Conservation (phyloP, 1,140 invertebrate genomes). For the Chionoecetes opilio region DNA sequence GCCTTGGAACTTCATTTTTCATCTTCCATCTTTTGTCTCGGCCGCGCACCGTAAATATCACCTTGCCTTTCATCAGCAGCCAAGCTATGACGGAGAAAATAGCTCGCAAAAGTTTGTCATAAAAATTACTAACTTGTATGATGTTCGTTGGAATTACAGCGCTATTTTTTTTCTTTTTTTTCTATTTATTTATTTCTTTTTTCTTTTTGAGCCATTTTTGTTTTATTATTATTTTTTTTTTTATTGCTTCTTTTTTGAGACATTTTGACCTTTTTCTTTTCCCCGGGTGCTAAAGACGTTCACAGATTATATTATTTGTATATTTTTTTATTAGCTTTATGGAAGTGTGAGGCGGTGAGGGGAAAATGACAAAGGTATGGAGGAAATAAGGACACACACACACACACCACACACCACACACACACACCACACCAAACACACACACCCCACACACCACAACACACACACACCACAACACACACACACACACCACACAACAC, state of each 20-base stretch:
- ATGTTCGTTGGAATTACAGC: not conserved
- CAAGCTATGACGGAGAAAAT: not conserved
- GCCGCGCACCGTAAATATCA: not conserved
- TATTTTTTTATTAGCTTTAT: too few relatives aligned
- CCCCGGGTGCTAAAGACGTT: too few relatives aligned
- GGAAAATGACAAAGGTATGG: not conserved
- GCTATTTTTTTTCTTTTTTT: not conserved
- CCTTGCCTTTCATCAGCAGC: not conserved
- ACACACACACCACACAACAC: too few relatives aligned
- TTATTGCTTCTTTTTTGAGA: not conserved
- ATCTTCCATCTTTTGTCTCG: slow-evolving; percentile 1
- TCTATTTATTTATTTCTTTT: not conserved
- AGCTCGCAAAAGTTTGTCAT: not conserved
- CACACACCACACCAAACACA: slow-evolving; percentile 24
- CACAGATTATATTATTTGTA: too few relatives aligned
- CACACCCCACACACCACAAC: too few relatives aligned
- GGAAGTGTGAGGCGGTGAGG: not conserved
- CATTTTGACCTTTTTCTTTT: too few relatives aligned
- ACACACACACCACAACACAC: too few relatives aligned
- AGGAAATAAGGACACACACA: not conserved
- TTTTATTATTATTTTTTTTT: not conserved
- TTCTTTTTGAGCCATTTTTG: not conserved
- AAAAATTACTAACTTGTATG: slow-evolving; percentile 5
- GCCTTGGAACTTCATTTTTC: not conserved
- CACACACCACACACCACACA: slow-evolving; percentile 54